A percentile compares a stretch with the other conserved stretches of the same genome.
phyloP scores from a whole-genome alignment of 2,797 vertebrate genomes.

The Hippoglossus hippoglossus region DNA sequence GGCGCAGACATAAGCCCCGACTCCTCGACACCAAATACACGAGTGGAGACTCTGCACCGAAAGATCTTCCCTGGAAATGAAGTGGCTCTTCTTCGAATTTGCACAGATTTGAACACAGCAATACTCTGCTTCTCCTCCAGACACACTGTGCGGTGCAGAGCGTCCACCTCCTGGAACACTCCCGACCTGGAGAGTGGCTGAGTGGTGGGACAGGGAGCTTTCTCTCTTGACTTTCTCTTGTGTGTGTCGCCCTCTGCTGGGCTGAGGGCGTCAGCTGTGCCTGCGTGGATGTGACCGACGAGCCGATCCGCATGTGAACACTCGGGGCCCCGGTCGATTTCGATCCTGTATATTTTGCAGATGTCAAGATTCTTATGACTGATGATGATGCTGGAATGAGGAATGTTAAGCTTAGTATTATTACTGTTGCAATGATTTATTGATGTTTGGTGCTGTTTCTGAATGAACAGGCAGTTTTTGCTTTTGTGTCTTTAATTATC shows the following conservation, averaged over 20 bases:
- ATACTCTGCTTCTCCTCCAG: conserved; percentile 64
- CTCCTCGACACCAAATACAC: conserved; percentile 49
- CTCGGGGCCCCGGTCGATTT: conserved; percentile 25
- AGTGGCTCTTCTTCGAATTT: conserved; percentile 67
- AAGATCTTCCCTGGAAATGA: conserved; percentile 48
- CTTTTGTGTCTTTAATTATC: conserved; percentile 69
- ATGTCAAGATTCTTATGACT: conserved; percentile 59
- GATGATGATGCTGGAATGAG: conserved; percentile 65
- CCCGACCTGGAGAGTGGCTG: conserved; percentile 6
- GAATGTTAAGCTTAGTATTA: conserved; percentile 79
- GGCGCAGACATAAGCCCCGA: conserved; percentile 82
- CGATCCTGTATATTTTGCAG: conserved; percentile 53
- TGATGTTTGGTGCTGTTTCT: conserved; percentile 72
- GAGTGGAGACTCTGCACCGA: conserved; percentile 24
- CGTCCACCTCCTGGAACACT: conserved; percentile 1
- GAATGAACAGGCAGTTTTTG: conserved; percentile 66
- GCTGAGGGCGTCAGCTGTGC: conserved; percentile 55
- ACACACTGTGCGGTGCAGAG: conserved; percentile 43
- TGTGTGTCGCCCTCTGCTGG: conserved; percentile 77
- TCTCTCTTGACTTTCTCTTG: background rate
- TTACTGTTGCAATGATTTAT: conserved; percentile 61
- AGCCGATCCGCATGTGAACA: conserved; percentile 64
- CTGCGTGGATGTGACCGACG: conserved; percentile 23
- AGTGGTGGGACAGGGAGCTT: conserved; percentile 14
- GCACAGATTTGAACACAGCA: conserved; percentile 78